Conservation (phyloP, 2,797 vertebrate species). For the Ceryle rudis region DNA sequence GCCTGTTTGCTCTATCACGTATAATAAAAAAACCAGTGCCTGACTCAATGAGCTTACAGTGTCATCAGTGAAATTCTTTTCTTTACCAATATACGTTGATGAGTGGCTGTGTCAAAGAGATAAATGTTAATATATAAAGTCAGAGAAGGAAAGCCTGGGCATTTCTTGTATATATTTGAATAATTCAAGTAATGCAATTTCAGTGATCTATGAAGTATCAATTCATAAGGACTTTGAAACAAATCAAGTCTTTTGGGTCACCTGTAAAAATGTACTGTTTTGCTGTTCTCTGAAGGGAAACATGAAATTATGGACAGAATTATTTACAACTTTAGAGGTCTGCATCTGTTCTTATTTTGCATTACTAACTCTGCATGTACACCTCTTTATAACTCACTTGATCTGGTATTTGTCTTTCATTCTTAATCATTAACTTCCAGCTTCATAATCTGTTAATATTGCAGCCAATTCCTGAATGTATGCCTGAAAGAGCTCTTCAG, state of each 20-base stretch:
- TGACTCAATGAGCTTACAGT: not conserved
- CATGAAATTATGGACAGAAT: not conserved
- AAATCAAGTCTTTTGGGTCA: not conserved
- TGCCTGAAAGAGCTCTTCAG: not conserved
- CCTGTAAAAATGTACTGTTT: not conserved
- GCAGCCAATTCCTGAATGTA: not conserved
- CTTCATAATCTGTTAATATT: not conserved
- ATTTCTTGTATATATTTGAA: not conserved
- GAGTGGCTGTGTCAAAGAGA: not conserved
- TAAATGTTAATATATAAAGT: not conserved
- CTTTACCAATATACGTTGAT: not conserved
- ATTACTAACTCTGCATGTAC: not conserved
- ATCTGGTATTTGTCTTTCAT: not conserved
- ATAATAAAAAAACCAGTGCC: not conserved
- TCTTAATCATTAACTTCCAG: not conserved
- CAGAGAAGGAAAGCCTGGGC: not conserved
- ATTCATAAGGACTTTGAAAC: not conserved
- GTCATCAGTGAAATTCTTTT: not conserved
- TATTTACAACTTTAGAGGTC: not conserved
- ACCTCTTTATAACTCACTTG: not conserved
- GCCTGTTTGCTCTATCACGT: fast-evolving
- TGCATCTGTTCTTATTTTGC: not conserved
- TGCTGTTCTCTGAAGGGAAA: not conserved
- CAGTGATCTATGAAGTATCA: not conserved
- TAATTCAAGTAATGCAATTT: not conserved